Percentiles rank a stretch among this genome's conserved stretches.
Evolutionary conservation across 2,888 invertebrate genomes (phyloP).

Genomic region (Trypoxylon attenuatum): DNA sequence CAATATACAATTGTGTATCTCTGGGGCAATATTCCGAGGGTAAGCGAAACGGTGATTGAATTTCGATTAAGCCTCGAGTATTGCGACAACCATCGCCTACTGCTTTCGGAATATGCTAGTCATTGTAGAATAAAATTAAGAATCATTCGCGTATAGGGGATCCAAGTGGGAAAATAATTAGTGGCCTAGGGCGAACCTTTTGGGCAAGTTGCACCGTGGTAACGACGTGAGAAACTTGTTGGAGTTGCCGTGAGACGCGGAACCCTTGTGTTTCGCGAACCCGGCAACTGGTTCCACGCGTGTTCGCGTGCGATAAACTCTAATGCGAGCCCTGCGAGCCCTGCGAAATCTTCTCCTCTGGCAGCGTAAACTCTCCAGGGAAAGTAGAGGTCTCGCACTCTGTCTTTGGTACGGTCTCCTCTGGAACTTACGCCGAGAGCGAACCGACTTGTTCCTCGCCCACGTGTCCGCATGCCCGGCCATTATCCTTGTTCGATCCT

Average conservation of each 20-base stretch:
- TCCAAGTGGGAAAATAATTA: slow-evolving; percentile 48
- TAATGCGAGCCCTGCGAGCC: slow-evolving; percentile 9
- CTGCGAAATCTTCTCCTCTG: background rate
- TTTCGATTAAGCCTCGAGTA: too few relatives aligned
- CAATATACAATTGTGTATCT: too few relatives aligned
- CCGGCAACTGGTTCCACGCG: slow-evolving; percentile 36
- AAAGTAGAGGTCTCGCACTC: too few relatives aligned
- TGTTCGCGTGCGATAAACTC: slow-evolving; percentile 33
- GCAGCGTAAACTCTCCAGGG: background rate
- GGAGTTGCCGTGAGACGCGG: slow-evolving; percentile 19
- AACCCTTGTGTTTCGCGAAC: background rate
- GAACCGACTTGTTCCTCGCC: slow-evolving; percentile 36
- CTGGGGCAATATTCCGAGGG: too few relatives aligned
- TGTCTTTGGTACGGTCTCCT: background rate
- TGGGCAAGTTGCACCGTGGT: slow-evolving; percentile 39
- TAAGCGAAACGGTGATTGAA: background rate
- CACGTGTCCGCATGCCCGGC: slow-evolving; percentile 29
- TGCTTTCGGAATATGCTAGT: background rate
- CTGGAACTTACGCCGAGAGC: too few relatives aligned
- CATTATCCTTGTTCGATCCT: slow-evolving; percentile 40
- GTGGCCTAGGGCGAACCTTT: slow-evolving; percentile 43
- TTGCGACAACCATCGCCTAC: too few relatives aligned
- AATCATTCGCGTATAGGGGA: slow-evolving; percentile 13
- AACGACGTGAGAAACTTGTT: slow-evolving; percentile 45
- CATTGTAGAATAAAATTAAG: background rate